Conservation (phyloP, 2,888 invertebrate genomes). For the Apotomis capreana region DNA sequence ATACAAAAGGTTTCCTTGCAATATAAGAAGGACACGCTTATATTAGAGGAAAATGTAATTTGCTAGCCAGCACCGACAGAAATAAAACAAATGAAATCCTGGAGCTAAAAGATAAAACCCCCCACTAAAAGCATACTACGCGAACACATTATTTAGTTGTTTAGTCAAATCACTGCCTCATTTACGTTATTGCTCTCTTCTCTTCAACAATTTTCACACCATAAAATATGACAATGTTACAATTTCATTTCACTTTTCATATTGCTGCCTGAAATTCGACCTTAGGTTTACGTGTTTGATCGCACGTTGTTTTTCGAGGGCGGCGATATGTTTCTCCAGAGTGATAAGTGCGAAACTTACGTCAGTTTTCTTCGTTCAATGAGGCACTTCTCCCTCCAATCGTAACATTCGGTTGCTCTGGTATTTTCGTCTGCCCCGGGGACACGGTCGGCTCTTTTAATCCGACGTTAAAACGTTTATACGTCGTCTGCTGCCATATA, state of each 20-base stretch:
- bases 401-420: slow-evolving; percentile 36
- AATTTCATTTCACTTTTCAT: slow-evolving; percentile 8
- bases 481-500: slow-evolving; percentile 25
- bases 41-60: slow-evolving; percentile 1
- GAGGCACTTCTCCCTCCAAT: slow-evolving; percentile 34
- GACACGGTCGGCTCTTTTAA: slow-evolving; percentile 31
- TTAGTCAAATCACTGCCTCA: slow-evolving; percentile 38
- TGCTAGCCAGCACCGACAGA: too few relatives aligned
- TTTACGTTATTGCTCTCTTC: slow-evolving; percentile 32
- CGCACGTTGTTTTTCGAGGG: slow-evolving; percentile 2
- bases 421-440: slow-evolving; percentile 35
- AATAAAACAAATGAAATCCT: slow-evolving; percentile 1
- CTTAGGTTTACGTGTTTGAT: slow-evolving; percentile 4
- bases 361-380: slow-evolving; percentile 33
- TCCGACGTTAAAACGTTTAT: slow-evolving; percentile 39
- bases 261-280: slow-evolving; percentile 4
- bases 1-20: background rate
- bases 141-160: slow-evolving; percentile 33
- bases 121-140: slow-evolving; percentile 18
- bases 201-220: slow-evolving; percentile 36
- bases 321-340: slow-evolving; percentile 15
- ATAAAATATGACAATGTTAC: slow-evolving; percentile 36
- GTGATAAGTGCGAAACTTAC: slow-evolving; percentile 36
- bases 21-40: slow-evolving; percentile 4
- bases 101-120: slow-evolving; percentile 4